Evolutionary conservation across 2,797 vertebrate species (phyloP).

Genomic region (Aselliscus stoliczkanus): DNA sequence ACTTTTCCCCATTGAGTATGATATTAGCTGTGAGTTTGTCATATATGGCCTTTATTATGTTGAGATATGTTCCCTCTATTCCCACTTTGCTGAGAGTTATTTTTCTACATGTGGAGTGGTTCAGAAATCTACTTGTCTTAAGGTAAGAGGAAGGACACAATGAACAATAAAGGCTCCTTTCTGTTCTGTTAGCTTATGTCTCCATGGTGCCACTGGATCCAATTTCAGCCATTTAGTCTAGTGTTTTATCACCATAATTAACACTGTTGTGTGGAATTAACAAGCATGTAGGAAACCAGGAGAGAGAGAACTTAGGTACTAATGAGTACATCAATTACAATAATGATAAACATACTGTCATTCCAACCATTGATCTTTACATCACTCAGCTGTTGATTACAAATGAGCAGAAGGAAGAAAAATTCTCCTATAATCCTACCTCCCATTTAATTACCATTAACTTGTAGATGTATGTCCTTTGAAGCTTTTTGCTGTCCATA

Average conservation of each 20-base stretch:
- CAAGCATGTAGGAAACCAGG: constrained; percentile 30
- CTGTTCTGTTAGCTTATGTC: not conserved
- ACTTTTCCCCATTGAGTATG: too few relatives aligned
- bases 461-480: not conserved
- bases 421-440: not conserved
- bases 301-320: constrained; percentile 19
- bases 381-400: constrained; percentile 57
- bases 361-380: constrained; percentile 59
- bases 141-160: not conserved
- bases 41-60: too few relatives aligned
- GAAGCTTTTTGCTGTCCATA: not conserved
- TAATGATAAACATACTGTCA: constrained; percentile 67
- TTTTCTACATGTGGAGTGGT: not conserved
- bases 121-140: not conserved
- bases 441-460: constrained; percentile 43
- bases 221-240: not conserved
- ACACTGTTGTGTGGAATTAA: constrained; percentile 38
- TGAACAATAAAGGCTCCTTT: not conserved
- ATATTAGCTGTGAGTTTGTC: too few relatives aligned
- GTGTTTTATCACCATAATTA: constrained; percentile 38
- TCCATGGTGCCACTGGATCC: not conserved
- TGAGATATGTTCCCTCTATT: too few relatives aligned
- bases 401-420: constrained; percentile 47
- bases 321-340: constrained; percentile 66
- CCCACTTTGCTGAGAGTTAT: too few relatives aligned